Percentiles rank a stretch among this genome's conserved stretches.
These are phyloP conservation scores for Poeciliopsis turrubarensis DNA, from an alignment of 2,113 vertebrate genomes.

Conservation along the genomic window DNA sequence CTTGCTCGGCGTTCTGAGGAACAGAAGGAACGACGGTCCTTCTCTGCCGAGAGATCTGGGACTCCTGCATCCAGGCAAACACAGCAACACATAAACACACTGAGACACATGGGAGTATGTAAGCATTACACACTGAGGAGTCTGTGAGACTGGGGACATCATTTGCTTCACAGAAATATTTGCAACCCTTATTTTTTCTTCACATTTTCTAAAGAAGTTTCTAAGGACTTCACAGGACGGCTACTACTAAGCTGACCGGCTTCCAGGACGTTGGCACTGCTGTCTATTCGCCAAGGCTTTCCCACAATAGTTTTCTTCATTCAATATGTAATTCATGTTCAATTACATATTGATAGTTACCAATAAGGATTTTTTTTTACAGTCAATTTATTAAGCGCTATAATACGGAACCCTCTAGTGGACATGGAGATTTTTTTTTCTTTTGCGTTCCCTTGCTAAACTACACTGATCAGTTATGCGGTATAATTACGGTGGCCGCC, in stretches of 20 bases:
- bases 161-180: neutral
- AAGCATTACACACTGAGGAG: neutral
- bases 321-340: too few species aligned
- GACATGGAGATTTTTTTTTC: too few species aligned
- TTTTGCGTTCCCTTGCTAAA: too few species aligned
- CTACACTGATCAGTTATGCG: too few species aligned
- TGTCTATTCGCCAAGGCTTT: neutral
- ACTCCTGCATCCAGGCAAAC: slow-evolving; percentile 77
- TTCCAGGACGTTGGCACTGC: neutral
- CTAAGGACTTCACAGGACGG: neutral
- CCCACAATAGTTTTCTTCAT: neutral
- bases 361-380: neutral
- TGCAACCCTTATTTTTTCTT: neutral
- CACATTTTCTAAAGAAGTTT: neutral
- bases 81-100: neutral
- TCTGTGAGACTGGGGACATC: neutral
- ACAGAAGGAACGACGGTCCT: slow-evolving; percentile 89
- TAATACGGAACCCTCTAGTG: too few species aligned
- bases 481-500: too few species aligned
- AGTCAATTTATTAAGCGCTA: neutral
- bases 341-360: neutral
- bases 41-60: slow-evolving; percentile 85
- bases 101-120: neutral
- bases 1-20: slow-evolving; percentile 90
- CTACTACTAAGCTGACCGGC: neutral